These are phyloP conservation scores for Tupaia tana DNA, from an alignment of 2,113 vertebrate species.

Conservation along the genomic window DNA sequence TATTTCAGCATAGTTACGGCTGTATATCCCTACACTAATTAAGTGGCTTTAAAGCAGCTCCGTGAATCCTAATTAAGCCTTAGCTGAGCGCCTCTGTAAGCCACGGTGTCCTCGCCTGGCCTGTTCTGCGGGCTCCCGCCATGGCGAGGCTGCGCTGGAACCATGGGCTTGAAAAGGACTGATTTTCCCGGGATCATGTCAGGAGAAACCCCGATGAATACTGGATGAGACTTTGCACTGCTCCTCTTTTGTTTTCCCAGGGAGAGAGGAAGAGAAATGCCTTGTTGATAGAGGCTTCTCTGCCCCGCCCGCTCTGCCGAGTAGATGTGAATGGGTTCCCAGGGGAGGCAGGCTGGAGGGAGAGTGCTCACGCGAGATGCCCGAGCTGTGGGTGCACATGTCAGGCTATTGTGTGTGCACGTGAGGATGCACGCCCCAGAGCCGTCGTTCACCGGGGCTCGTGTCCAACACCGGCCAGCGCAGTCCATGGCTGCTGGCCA, in stretches of 20 bases:
- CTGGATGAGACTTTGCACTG: conserved; percentile 78
- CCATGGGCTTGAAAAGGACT: neutral
- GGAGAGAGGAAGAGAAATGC: neutral
- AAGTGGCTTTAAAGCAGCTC: conserved; percentile 88
- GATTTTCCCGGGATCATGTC: conserved; percentile 62
- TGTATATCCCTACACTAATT: conserved; percentile 89
- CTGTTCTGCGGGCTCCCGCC: conserved; percentile 10
- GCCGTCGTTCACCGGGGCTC: neutral
- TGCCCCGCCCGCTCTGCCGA: neutral
- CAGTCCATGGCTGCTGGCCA: rapidly evolving
- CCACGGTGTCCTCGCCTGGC: conserved; percentile 74
- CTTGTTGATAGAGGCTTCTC: neutral
- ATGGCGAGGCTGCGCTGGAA: neutral
- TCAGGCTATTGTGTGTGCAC: neutral
- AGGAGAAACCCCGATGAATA: conserved; percentile 80
- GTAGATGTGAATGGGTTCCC: neutral
- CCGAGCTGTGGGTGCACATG: rapidly evolving
- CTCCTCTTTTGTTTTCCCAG: conserved; percentile 70
- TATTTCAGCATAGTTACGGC: conserved; percentile 89
- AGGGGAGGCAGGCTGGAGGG: neutral
- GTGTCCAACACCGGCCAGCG: neutral
- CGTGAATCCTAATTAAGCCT: conserved; percentile 88
- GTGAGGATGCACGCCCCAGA: neutral
- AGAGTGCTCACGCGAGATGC: neutral
- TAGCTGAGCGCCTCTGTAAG: conserved; percentile 72